Evolutionary conservation across 2,113 vertebrate species (phyloP).

Genomic region (Antennarius striatus): DNA sequence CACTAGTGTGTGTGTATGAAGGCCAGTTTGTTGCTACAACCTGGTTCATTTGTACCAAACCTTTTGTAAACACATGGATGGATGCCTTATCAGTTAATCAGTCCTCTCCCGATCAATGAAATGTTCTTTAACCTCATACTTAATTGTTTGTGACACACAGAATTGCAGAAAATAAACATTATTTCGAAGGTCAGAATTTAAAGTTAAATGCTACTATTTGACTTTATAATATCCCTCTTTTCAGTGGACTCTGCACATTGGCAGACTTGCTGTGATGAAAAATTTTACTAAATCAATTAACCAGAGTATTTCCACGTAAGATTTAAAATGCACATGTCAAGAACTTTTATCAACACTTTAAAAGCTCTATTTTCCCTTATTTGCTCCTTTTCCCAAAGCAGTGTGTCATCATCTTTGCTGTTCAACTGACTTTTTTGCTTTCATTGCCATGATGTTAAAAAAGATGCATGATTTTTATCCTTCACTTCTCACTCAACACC

Average conservation of each 20-base stretch:
- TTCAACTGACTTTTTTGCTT: constrained; percentile 5
- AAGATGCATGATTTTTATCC: constrained; percentile 43
- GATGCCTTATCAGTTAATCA: constrained; percentile 2
- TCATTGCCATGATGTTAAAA: constrained; percentile 22
- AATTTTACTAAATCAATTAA: constrained; percentile 61
- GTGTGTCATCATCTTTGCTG: constrained; percentile 8
- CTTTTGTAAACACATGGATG: constrained; percentile 7
- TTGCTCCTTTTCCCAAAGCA: constrained; percentile 11
- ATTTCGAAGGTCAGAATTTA: no score
- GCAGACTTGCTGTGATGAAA: constrained; percentile 56
- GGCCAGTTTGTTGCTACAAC: not conserved
- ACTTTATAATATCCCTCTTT: constrained; percentile 17
- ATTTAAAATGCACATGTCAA: constrained; percentile 31
- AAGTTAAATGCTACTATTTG: constrained; percentile 1
- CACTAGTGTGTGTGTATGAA: constrained; percentile 1
- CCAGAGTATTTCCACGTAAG: constrained; percentile 17
- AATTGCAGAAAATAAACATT: no score
- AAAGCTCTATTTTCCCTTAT: constrained; percentile 29
- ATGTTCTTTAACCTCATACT: no score
- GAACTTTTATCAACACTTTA: constrained; percentile 5
- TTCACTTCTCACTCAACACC: constrained; percentile 24
- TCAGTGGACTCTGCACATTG: constrained; percentile 5
- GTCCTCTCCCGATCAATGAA: no score
- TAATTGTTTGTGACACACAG: no score
- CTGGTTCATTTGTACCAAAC: constrained; percentile 5